Percentiles rank a stretch among this genome's conserved stretches.
Conservation (phyloP, 1,140 invertebrate species). For the Zaprionus lachaisei region DNA sequence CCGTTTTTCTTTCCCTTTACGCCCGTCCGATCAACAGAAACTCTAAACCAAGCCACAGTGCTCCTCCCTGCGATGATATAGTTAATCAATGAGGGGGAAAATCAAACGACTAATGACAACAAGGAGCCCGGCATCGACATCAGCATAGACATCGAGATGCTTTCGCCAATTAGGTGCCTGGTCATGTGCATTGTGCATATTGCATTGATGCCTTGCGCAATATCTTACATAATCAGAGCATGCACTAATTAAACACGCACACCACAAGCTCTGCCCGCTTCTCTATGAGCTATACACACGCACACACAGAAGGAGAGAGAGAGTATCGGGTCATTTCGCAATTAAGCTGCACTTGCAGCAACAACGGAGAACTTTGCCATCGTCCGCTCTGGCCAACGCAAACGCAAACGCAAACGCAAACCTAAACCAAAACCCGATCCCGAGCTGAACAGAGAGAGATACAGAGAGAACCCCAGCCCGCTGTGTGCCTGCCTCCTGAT, state of each 20-base stretch:
- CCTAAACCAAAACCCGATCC: conserved; percentile 7
- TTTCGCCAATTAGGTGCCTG: conserved; percentile 70
- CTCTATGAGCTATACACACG: not conserved
- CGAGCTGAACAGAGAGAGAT: not conserved
- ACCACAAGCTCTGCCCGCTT: not conserved
- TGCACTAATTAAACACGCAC: conserved; percentile 72
- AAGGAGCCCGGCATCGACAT: conserved; percentile 34
- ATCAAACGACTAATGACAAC: conserved; percentile 65
- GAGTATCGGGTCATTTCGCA: conserved; percentile 73
- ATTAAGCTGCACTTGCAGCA: conserved; percentile 61
- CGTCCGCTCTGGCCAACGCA: conserved; percentile 40
- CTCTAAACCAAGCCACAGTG: not conserved
- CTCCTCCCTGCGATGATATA: conserved; percentile 16
- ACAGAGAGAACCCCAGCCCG: not conserved
- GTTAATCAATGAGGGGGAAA: conserved; percentile 75
- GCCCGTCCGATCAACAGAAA: too few species aligned
- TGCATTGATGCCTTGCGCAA: conserved; percentile 29
- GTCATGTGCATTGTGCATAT: conserved; percentile 64
- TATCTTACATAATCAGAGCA: conserved; percentile 63
- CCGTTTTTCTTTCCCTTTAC: conserved; percentile 5
- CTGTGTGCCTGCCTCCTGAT: conserved; percentile 43
- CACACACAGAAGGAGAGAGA: conserved; percentile 11
- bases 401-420: conserved; percentile 2
- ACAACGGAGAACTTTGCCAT: conserved; percentile 29
- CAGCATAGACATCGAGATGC: conserved; percentile 10